Evolutionary conservation across 2,888 invertebrate genomes (phyloP).

Genomic region (Alloplasta piceator): DNA sequence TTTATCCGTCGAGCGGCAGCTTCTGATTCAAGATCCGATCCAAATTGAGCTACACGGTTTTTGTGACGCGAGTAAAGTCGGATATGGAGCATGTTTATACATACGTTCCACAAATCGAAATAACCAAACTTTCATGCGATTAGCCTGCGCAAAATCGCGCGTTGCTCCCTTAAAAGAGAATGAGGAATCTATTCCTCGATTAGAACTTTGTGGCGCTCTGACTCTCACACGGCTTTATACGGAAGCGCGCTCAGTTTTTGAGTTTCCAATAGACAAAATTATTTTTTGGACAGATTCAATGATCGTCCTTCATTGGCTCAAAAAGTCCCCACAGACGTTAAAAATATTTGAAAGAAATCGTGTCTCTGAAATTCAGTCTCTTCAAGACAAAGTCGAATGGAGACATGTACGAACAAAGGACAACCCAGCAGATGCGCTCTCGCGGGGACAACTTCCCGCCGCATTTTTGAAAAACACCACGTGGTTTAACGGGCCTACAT

Average conservation of each 20-base stretch:
- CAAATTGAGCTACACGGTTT: conserved; percentile 62
- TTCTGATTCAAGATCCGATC: conserved; percentile 13
- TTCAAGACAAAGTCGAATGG: conserved; percentile 52
- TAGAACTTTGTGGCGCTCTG: conserved; percentile 62
- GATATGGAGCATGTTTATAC: conserved; percentile 66
- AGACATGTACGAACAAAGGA: conserved; percentile 56
- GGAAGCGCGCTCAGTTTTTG: conserved; percentile 28
- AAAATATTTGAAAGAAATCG: conserved; percentile 66
- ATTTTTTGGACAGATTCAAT: conserved; percentile 56
- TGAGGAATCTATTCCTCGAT: conserved; percentile 45
- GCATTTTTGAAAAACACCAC: conserved; percentile 49
- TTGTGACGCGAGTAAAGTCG: conserved; percentile 58
- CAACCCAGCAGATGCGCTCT: conserved; percentile 67
- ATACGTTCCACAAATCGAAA: conserved; percentile 48
- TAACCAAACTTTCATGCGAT: conserved; percentile 9
- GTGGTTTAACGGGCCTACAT: conserved; percentile 60
- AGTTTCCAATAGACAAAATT: conserved; percentile 10
- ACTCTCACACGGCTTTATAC: conserved; percentile 23
- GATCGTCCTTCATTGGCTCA: conserved; percentile 61
- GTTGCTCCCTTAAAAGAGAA: conserved; percentile 51
- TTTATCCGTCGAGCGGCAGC: conserved; percentile 27
- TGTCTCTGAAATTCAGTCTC: conserved; percentile 65
- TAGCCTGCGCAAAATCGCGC: conserved; percentile 53
- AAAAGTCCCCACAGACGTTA: conserved; percentile 47
- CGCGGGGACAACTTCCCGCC: conserved; percentile 55